Base-by-base conservation (phyloP, 1,140 invertebrate species). In the Aphelenchoides fujianensis region DNA sequence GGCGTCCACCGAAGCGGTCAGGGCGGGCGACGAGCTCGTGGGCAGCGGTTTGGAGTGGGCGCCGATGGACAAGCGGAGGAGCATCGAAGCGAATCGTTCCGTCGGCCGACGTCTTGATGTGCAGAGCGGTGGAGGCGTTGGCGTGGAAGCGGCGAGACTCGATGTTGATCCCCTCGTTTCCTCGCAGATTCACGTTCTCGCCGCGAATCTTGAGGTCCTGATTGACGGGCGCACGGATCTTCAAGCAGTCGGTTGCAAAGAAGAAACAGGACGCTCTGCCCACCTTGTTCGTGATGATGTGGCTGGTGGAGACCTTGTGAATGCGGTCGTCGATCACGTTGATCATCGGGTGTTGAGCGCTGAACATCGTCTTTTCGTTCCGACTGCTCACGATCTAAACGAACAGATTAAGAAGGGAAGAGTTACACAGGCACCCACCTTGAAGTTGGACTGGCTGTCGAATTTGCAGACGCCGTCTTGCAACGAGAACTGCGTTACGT, bases 1-100 rank as follows among this genome's bases (percentile, higher is more conserved):
- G 1, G 80, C 78, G 30, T 79, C 79, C n/a, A 82, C 68, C n/a
- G 78, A 79, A 23, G 78, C 78, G 19, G 74, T 83, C 55, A 79
- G 48, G 36, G 78, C 75, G 1, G 78, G 78, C 9, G 78, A 79
- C 23, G 80, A 52, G 52, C 76, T 80, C 32, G 82, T 41, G 9
- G 76, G 70, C 30, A 79, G 62, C 3, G 76, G 41, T n/a, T 70
- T 68, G 64, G 64, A 70, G 37, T 72, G 41, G 53, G 27, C 72
- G 19, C 80, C 78, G 31, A 79, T 27, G 37, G 32, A 71, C 1
- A 79, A 53, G 34, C 71, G 48, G 28, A n/a, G 67, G 67, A 9
- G 64, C 48, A 48, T 23, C 64, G 32, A 79, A 70, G 35, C 69
- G 77, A 16, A 79, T 41, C 27, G 78, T 76, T 37, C 78, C 78